Percentiles rank a stretch among this genome's conserved stretches.
phyloP scores from a whole-genome alignment of 2,113 vertebrate species.

The Callipepla californica region DNA sequence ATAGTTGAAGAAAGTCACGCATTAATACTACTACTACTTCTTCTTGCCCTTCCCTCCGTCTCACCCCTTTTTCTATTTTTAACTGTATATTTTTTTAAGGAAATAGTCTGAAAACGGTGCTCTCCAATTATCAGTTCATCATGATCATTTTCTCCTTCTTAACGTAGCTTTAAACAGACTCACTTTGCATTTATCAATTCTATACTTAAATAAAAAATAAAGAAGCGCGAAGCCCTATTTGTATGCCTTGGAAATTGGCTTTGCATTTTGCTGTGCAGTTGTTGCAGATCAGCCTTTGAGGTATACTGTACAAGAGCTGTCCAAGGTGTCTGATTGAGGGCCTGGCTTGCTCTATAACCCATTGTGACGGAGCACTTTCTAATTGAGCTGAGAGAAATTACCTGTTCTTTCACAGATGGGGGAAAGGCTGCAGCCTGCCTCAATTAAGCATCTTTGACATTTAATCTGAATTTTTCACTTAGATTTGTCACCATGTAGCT shows the following conservation, averaged over 20 bases:
- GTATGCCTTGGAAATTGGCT: neutral
- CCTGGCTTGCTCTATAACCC: conserved; percentile 79
- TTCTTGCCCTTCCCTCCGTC: neutral
- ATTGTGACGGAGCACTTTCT: conserved; percentile 86
- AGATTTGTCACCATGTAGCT: conserved; percentile 89
- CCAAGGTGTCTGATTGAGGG: conserved; percentile 80
- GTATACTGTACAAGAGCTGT: conserved; percentile 71
- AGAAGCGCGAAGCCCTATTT: neutral
- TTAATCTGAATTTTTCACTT: conserved; percentile 72
- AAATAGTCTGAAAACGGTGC: neutral
- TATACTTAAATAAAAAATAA: neutral
- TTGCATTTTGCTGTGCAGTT: neutral
- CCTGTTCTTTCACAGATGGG: conserved; percentile 86
- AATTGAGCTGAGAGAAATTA: conserved; percentile 57
- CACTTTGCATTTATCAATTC: neutral
- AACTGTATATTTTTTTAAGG: neutral
- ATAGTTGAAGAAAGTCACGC: neutral
- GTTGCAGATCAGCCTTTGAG: conserved; percentile 75
- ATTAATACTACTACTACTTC: neutral
- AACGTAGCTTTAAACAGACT: neutral
- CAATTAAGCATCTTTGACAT: conserved; percentile 81
- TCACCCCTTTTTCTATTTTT: neutral
- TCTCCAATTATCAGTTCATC: neutral
- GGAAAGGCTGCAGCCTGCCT: conserved; percentile 78
- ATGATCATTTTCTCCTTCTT: neutral